These are phyloP conservation scores for Tenualosa thibaudeaui DNA, from an alignment of 2,797 vertebrate genomes.

Conservation along the genomic window DNA sequence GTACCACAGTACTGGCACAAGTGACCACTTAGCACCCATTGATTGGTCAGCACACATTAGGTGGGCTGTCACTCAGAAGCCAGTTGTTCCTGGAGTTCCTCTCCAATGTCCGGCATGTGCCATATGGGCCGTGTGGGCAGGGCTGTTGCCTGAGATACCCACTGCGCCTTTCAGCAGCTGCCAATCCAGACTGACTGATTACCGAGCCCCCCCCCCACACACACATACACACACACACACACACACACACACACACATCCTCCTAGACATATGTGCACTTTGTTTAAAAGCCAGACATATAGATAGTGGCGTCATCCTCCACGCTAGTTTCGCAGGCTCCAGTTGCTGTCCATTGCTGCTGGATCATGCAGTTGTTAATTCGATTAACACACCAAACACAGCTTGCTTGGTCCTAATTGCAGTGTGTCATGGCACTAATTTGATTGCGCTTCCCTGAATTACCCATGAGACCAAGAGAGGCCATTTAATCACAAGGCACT, in stretches of 20 bases:
- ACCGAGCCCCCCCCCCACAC: background rate
- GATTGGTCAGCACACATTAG: slow-evolving; percentile 35
- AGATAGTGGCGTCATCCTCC: background rate
- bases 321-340: background rate
- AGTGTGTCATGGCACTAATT: background rate
- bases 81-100: slow-evolving; percentile 45
- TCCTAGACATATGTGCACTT: slow-evolving; percentile 16
- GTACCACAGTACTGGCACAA: background rate
- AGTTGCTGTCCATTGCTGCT: background rate
- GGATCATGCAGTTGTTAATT: slow-evolving; percentile 15
- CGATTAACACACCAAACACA: slow-evolving; percentile 17
- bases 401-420: slow-evolving; percentile 6
- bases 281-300: background rate
- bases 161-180: slow-evolving; percentile 5
- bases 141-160: background rate
- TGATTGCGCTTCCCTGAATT: background rate
- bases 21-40: slow-evolving; percentile 21
- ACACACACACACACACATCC: too few species aligned
- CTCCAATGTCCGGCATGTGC: slow-evolving; percentile 23
- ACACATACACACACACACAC: too few species aligned
- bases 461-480: background rate
- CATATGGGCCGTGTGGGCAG: slow-evolving; percentile 36
- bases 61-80: slow-evolving; percentile 27
- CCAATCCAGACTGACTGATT: background rate
- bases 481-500: background rate